phyloP scores from a whole-genome alignment of 2,797 vertebrate species.

The Pseudomugil tenellus region DNA sequence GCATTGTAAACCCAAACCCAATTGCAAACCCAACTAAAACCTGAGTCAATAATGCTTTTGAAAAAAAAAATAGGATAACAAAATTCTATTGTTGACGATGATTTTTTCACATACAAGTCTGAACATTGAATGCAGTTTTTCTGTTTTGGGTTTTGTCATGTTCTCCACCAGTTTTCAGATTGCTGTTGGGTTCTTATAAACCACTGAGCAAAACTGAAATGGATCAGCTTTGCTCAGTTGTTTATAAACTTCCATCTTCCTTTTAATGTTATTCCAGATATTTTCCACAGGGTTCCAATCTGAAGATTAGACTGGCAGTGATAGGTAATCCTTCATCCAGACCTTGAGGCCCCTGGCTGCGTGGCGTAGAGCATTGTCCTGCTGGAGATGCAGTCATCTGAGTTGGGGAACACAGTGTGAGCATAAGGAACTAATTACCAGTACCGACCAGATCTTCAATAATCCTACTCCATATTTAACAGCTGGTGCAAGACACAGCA shows the following conservation, averaged over 20 bases:
- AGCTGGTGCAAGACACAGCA: background rate
- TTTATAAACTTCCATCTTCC: background rate
- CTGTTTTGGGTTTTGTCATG: no score
- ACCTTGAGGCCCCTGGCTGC: background rate
- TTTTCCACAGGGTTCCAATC: background rate
- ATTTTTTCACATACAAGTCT: background rate
- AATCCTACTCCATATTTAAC: background rate
- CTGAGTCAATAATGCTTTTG: background rate
- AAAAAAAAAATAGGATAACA: background rate
- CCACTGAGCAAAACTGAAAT: background rate
- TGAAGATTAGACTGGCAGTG: background rate
- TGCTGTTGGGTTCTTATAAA: background rate
- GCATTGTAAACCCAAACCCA: constrained; percentile 16
- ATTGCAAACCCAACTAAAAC: no score
- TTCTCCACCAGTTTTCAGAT: background rate
- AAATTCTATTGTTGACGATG: background rate
- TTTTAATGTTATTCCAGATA: background rate
- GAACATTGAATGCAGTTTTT: no score
- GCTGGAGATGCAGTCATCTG: background rate
- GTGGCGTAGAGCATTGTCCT: background rate
- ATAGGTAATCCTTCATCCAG: background rate
- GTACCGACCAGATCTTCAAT: background rate
- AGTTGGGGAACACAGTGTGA: background rate
- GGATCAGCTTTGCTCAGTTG: background rate
- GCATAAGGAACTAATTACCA: background rate